Conservation (phyloP, 1,140 invertebrate species). For the Asbolus verrucosus region DNA sequence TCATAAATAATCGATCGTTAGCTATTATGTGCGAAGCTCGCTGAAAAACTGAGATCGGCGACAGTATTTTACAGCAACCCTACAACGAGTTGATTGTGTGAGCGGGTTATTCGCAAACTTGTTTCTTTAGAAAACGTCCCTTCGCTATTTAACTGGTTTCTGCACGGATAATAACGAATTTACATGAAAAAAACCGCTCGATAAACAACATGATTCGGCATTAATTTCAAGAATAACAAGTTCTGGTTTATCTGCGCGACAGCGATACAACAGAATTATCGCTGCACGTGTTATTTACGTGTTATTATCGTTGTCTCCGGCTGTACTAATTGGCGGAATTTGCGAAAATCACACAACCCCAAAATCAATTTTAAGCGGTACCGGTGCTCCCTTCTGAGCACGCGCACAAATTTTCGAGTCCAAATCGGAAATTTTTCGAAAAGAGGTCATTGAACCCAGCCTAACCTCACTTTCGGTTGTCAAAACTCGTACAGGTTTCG, state of each 20-base stretch:
- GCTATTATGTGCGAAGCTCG: neutral
- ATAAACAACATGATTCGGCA: constrained; percentile 27
- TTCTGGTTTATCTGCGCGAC: neutral
- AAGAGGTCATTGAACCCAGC: constrained; percentile 2
- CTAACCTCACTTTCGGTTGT: constrained; percentile 25
- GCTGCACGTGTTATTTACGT: too few species aligned
- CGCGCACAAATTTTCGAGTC: neutral
- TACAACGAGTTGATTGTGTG: constrained; percentile 29
- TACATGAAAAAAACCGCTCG: neutral
- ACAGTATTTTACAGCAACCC: constrained; percentile 27
- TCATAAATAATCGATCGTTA: constrained; percentile 42
- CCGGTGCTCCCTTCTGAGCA: too few species aligned
- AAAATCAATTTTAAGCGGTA: neutral
- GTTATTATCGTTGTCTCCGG: too few species aligned
- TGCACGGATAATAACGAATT: constrained; percentile 31
- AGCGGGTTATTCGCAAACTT: constrained; percentile 28
- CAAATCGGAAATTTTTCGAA: neutral
- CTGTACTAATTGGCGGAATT: too few species aligned
- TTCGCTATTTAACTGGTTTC: constrained; percentile 33
- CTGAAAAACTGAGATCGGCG: constrained; percentile 11
- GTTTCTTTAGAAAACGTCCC: constrained; percentile 12
- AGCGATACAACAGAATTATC: too few species aligned
- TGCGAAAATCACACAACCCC: too few species aligned
- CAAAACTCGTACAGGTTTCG: too few species aligned
- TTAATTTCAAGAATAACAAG: neutral